phyloP scores from a whole-genome alignment of 2,113 vertebrate genomes.

The Syngnathoides biaculeatus region DNA sequence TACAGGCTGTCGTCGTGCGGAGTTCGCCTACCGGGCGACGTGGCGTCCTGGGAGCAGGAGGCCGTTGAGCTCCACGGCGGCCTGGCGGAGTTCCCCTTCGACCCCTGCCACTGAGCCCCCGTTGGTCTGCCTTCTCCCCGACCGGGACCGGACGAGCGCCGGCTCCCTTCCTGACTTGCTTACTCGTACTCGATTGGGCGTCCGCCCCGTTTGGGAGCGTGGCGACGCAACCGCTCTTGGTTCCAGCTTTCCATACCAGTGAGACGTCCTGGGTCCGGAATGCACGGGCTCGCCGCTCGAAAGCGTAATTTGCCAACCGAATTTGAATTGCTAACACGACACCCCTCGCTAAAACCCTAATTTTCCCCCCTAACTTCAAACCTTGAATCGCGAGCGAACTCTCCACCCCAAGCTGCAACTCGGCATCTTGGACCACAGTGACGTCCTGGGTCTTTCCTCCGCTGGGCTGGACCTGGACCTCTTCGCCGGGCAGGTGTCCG shows the following conservation, averaged over 20 bases:
- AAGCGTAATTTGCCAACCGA: neutral
- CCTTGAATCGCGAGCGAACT: neutral
- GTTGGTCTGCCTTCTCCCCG: neutral
- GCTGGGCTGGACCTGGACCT: neutral
- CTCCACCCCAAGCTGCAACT: too few relatives aligned
- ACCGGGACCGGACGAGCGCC: neutral
- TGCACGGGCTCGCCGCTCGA: too few relatives aligned
- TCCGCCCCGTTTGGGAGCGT: too few relatives aligned
- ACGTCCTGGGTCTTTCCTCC: neutral
- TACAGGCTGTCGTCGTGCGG: constrained; percentile 71
- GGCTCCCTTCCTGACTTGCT: too few relatives aligned
- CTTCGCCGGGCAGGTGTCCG: too few relatives aligned
- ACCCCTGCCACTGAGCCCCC: constrained; percentile 67
- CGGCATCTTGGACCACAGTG: too few relatives aligned
- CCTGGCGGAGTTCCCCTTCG: constrained; percentile 70
- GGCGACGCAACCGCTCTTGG: too few relatives aligned
- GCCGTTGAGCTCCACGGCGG: constrained; percentile 77
- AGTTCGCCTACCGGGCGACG: constrained; percentile 66
- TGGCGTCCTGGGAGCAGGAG: constrained; percentile 75
- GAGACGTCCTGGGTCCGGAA: too few relatives aligned
- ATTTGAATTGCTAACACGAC: neutral
- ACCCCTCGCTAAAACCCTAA: too few relatives aligned
- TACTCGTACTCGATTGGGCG: too few relatives aligned
- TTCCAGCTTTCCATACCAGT: too few relatives aligned
- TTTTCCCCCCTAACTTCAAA: neutral